These are phyloP conservation scores for Leptinotarsa lineolata DNA, from an alignment of 1,140 invertebrate species.

Conservation along the genomic window DNA sequence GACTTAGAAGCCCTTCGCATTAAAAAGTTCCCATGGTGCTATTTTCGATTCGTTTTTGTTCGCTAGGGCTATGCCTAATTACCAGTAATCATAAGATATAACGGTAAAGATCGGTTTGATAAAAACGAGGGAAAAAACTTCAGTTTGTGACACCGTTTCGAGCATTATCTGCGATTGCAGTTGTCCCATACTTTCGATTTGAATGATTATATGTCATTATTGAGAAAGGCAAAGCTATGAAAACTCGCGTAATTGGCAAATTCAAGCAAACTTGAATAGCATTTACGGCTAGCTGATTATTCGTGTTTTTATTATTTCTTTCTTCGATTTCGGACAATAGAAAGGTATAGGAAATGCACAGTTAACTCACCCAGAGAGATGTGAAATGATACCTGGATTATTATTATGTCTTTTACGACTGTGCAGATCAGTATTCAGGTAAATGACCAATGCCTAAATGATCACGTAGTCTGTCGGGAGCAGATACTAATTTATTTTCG, in stretches of 20 bases:
- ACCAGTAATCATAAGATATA: too few relatives aligned
- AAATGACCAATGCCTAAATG: not conserved
- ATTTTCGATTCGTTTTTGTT: too few relatives aligned
- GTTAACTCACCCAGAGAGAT: not conserved
- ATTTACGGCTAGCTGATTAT: not conserved
- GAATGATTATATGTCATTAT: not conserved
- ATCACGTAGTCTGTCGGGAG: too few relatives aligned
- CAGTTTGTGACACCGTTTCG: not conserved
- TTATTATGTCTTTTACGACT: not conserved
- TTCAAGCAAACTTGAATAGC: not conserved
- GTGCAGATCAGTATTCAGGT: not conserved
- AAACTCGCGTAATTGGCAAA: not conserved
- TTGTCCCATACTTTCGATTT: not conserved
- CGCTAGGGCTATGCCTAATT: too few relatives aligned
- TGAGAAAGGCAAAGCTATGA: not conserved
- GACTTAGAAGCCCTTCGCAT: too few relatives aligned
- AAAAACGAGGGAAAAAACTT: too few relatives aligned
- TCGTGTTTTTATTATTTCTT: not conserved
- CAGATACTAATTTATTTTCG: too few relatives aligned
- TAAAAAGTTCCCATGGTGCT: too few relatives aligned
- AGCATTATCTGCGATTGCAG: not conserved
- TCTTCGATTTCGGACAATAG: slow-evolving; percentile 1
- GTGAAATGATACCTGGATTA: not conserved
- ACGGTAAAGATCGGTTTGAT: too few relatives aligned
- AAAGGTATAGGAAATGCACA: not conserved